A percentile compares a stretch with the other conserved stretches of the same genome.
Conservation (phyloP, 2,797 vertebrate species). For the Chiroxiphia lanceolata region DNA sequence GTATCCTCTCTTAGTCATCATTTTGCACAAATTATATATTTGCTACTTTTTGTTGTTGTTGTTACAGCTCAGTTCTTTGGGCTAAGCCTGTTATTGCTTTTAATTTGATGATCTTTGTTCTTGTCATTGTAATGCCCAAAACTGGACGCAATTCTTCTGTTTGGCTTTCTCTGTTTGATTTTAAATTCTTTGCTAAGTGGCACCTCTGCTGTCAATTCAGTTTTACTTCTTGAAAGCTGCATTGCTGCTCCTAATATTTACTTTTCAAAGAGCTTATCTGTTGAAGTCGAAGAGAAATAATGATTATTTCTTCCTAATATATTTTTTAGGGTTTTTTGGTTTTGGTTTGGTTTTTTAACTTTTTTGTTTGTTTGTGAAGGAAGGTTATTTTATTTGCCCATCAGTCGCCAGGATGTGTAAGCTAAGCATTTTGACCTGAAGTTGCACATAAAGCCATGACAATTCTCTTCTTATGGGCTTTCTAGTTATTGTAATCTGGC, state of each 20-base stretch:
- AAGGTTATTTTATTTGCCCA: background rate
- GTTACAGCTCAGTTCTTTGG: background rate
- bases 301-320: background rate
- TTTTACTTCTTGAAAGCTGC: background rate
- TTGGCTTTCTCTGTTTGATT: background rate
- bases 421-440: background rate
- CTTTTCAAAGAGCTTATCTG: background rate
- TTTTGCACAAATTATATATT: background rate
- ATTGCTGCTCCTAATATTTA: background rate
- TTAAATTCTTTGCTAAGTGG: background rate
- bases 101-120: background rate
- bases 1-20: background rate
- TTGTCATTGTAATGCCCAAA: background rate
- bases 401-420: background rate
- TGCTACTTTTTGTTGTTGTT: background rate
- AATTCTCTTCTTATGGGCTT: background rate
- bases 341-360: background rate
- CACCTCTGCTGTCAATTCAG: background rate
- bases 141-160: background rate
- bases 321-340: background rate
- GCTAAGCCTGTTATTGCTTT: background rate
- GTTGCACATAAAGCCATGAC: background rate
- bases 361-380: background rate
- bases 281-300: background rate
- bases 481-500: background rate